Percentiles rank a stretch among this genome's conserved stretches.
Evolutionary conservation across 2,888 invertebrate species (phyloP).

Genomic region (Iselma pallidipennis): DNA sequence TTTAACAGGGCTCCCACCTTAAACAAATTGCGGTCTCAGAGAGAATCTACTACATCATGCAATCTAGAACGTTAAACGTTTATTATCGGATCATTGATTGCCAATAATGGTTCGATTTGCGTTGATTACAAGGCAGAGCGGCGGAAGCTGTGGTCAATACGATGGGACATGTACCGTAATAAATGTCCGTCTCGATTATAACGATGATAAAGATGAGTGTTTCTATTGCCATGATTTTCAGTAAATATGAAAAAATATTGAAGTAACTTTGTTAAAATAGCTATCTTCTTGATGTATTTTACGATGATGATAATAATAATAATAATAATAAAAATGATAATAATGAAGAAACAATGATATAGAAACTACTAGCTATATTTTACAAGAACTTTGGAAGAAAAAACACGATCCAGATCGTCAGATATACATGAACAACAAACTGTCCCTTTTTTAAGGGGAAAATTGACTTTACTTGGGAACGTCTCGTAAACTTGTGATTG

Average conservation of each 20-base stretch:
- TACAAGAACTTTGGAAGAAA: too few species aligned
- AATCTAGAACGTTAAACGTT: slow-evolving; percentile 24
- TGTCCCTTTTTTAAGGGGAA: background rate
- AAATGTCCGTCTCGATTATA: background rate
- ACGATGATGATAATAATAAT: background rate
- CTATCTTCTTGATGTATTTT: background rate
- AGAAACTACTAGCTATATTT: too few species aligned
- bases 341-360: too few species aligned
- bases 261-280: background rate
- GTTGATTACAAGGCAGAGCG: slow-evolving; percentile 54
- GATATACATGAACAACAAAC: background rate
- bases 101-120: slow-evolving; percentile 55
- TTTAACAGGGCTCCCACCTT: background rate
- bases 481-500: background rate
- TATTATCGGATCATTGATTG: slow-evolving; percentile 53
- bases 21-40: slow-evolving; percentile 16
- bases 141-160: slow-evolving; percentile 51
- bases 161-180: slow-evolving; percentile 9
- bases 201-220: background rate
- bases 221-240: background rate
- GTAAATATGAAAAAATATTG: background rate
- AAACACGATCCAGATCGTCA: background rate
- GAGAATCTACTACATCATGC: slow-evolving; percentile 20
- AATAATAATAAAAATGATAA: too few species aligned
- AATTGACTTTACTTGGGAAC: background rate